Base-by-base conservation (phyloP, 2,797 vertebrate species). In the Crenuchus spilurus region DNA sequence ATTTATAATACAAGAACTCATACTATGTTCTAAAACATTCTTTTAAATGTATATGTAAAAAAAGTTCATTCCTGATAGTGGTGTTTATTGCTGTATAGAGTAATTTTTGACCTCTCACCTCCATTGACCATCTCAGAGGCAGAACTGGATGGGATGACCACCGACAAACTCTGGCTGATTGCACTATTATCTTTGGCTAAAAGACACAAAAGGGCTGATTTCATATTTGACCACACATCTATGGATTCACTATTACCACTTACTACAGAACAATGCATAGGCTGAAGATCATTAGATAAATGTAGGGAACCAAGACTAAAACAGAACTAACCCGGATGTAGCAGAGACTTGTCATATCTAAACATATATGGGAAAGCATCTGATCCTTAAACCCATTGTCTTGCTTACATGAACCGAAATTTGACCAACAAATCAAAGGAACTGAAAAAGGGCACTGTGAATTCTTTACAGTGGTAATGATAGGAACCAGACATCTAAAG, bases 101-200 rank as follows among this genome's bases (percentile, higher is more conserved):
- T n/a, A n/a, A n/a, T 33, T 57, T 42, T 9, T n/a, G 31, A 13
- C 11, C 14, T 16, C 63, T 72, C 22, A 76, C 75, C 63, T 62
- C 4, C 41, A 22, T 20, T 66, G 11, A 18, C 31, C 14, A 1
- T 31, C 65, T 83, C 84, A 28, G 84, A 79, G 49, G 82, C 77
- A 82, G 67, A 74, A 11, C 79, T 79, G 0, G 79, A 20, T 61
- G 90, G 85, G 24, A 88, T 83, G 22, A 83, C 70, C 20, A 91
- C 35, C 2, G 20, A 49, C 55, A 89, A 76, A 51, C 13, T 75
- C 33, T 86, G 64, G 8, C 31, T 72, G 20, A 57, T 42, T 62
- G 66, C 70, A 20, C 74, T 2, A 4, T 6, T 24, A 58, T 81
- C 90, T 90, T 76, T 20, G 51, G 3, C 64, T 30, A 57, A 57